phyloP scores from a whole-genome alignment of 53 echinoderm and acorn worm genomes.

The Astropecten irregularis region DNA sequence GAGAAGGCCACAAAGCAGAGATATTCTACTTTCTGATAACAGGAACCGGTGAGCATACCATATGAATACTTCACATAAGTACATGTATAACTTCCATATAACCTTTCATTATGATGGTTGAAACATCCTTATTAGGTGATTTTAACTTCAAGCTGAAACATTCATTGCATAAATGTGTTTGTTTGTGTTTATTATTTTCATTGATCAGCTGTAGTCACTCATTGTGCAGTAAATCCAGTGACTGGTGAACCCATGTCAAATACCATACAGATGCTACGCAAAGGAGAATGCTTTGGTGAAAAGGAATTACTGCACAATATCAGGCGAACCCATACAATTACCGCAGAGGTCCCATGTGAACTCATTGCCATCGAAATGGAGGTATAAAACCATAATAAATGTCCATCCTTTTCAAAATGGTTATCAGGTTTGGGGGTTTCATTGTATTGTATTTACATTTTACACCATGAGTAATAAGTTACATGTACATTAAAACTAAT shows the following conservation, averaged over 20 bases:
- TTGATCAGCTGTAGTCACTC: conserved; percentile 45
- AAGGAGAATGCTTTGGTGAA: conserved; percentile 78
- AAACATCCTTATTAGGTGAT: too few relatives aligned
- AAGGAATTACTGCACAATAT: conserved; percentile 58
- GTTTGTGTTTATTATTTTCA: too few relatives aligned
- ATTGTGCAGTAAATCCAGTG: conserved; percentile 36
- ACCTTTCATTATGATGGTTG: too few relatives aligned
- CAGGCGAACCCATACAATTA: conserved; percentile 55
- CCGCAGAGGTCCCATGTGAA: conserved; percentile 64
- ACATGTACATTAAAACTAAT: too few relatives aligned
- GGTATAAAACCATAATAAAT: conserved; percentile 38
- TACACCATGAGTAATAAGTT: too few relatives aligned
- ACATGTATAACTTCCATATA: too few relatives aligned
- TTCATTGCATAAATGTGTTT: too few relatives aligned
- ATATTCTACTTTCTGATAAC: conserved; percentile 72
- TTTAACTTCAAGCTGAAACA: too few relatives aligned
- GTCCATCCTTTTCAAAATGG: not conserved
- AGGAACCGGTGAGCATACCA: conserved; percentile 60
- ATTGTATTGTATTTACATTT: too few relatives aligned
- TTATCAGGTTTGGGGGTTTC: too few relatives aligned
- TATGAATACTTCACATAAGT: too few relatives aligned
- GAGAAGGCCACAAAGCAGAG: conserved; percentile 78
- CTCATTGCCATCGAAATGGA: conserved; percentile 72
- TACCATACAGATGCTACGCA: conserved; percentile 37
- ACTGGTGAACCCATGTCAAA: conserved; percentile 36